Conservation (phyloP, 2,797 vertebrate species). For the Urocyon cinereoargenteus region DNA sequence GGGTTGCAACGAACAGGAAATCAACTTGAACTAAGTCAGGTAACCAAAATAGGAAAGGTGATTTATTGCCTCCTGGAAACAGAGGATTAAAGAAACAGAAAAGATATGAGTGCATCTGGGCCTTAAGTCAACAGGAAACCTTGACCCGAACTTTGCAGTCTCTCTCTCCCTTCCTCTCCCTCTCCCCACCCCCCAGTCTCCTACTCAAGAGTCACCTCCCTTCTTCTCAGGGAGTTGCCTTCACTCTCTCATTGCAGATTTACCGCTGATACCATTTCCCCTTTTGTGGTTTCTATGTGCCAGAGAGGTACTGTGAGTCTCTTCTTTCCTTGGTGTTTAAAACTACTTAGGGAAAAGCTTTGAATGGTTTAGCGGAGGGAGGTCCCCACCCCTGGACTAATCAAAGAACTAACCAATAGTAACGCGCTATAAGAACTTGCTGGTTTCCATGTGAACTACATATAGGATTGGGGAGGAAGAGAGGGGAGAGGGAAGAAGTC, state of each 20-base stretch:
- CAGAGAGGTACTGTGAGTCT: background rate
- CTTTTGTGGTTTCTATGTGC: background rate
- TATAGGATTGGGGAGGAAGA: background rate
- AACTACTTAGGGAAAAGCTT: background rate
- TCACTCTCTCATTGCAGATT: background rate
- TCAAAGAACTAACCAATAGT: background rate
- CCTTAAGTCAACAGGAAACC: background rate
- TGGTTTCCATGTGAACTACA: background rate
- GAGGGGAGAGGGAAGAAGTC: background rate
- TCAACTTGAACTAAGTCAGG: background rate
- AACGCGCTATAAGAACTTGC: background rate
- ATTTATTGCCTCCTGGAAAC: background rate
- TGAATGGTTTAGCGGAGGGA: background rate
- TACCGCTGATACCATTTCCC: background rate
- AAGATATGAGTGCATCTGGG: background rate
- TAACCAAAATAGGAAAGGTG: background rate
- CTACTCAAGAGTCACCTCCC: background rate
- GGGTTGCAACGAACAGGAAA: constrained; percentile 34
- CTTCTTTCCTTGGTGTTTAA: background rate
- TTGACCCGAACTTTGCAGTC: background rate
- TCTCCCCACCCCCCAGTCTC: background rate
- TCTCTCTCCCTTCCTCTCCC: accelerated
- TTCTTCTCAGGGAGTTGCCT: background rate
- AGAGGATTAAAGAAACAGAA: constrained; percentile 1
- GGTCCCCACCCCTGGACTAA: background rate